Conservation (phyloP, 1,140 invertebrate genomes). For the Arion vulgaris region DNA sequence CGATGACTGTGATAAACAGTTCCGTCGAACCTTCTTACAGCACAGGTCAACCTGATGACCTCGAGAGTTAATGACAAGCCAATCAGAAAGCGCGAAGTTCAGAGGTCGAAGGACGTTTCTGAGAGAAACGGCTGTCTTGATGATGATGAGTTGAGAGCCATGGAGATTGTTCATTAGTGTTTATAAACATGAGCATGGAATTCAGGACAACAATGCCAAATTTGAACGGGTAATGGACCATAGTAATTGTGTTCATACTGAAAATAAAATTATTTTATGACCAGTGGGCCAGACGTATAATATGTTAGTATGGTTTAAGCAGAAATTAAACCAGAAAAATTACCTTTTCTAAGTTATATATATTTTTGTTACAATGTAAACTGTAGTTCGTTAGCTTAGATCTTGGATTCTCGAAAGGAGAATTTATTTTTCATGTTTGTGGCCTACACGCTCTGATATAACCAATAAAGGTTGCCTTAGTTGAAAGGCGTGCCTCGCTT, state of each 20-base stretch:
- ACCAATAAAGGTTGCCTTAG: no score
- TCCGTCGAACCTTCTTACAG: slow-evolving; percentile 28
- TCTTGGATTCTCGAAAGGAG: no score
- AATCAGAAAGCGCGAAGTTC: slow-evolving; percentile 35
- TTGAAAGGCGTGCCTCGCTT: no score
- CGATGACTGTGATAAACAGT: slow-evolving; percentile 32
- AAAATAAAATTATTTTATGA: not conserved
- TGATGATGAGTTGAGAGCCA: not conserved
- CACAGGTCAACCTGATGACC: slow-evolving; percentile 26
- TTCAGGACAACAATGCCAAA: not conserved
- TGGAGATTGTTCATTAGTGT: not conserved
- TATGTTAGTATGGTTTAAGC: no score
- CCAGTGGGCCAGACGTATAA: no score
- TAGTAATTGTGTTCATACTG: not conserved
- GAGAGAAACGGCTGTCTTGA: not conserved
- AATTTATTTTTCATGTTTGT: no score
- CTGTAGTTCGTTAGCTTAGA: no score
- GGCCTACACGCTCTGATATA: no score
- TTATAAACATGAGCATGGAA: slow-evolving; percentile 15
- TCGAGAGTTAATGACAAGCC: slow-evolving; percentile 35
- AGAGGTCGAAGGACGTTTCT: slow-evolving; percentile 19
- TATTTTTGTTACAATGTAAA: no score
- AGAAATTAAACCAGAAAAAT: no score
- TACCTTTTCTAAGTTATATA: no score
- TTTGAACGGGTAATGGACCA: not conserved